Evolutionary conservation across 2,113 vertebrate genomes (phyloP).

Genomic region (Etia nguti): DNA sequence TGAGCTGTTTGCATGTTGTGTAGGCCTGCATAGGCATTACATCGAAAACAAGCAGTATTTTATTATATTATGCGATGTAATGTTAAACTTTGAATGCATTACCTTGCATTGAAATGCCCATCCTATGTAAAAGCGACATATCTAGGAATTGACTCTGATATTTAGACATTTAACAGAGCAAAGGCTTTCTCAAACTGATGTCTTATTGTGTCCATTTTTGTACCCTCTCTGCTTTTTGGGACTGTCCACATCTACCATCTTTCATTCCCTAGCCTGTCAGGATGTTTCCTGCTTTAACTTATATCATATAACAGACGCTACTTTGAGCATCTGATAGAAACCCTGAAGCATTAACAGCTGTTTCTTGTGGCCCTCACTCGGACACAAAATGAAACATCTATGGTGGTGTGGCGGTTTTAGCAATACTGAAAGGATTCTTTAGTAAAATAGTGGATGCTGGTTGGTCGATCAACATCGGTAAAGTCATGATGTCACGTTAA

Average conservation of each 20-base stretch:
- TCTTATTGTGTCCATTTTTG: slow-evolving; percentile 20
- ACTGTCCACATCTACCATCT: slow-evolving; percentile 20
- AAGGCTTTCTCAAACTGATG: slow-evolving; percentile 50
- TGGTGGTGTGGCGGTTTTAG: background rate
- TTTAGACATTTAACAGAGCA: slow-evolving; percentile 34
- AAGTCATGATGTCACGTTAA: background rate
- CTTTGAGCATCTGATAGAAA: background rate
- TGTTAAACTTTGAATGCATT: background rate
- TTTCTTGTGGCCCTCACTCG: background rate
- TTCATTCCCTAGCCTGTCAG: slow-evolving; percentile 16
- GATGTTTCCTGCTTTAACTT: slow-evolving; percentile 18
- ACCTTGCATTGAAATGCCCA: background rate
- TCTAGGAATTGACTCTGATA: background rate
- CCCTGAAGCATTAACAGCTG: background rate
- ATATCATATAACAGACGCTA: background rate
- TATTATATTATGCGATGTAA: background rate
- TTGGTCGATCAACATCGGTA: slow-evolving; percentile 14
- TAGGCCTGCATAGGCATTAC: slow-evolving; percentile 23
- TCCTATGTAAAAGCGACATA: background rate
- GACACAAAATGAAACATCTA: slow-evolving; percentile 1
- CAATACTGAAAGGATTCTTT: background rate
- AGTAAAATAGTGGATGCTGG: slow-evolving; percentile 1
- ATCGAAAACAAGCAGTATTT: background rate
- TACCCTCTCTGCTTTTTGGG: slow-evolving; percentile 9
- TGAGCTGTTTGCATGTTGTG: slow-evolving; percentile 47